These are phyloP conservation scores for Drosophila ustulata DNA, from an alignment of 2,888 invertebrate species.

Conservation along the genomic window DNA sequence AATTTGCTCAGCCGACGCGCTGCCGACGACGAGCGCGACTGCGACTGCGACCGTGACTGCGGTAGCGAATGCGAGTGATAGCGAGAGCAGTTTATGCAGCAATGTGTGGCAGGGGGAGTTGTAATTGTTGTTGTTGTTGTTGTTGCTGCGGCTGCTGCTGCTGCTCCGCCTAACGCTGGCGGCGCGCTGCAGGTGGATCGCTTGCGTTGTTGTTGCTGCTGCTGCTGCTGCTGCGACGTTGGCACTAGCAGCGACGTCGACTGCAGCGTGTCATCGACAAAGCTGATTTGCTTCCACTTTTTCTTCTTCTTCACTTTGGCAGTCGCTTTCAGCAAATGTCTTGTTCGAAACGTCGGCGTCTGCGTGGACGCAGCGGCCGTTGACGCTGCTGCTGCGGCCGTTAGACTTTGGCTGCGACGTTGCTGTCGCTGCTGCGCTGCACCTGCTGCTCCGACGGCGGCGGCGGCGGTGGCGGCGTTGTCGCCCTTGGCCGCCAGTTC, in stretches of 20 bases:
- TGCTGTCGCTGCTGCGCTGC: conserved; percentile 69
- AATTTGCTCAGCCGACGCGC: conserved; percentile 63
- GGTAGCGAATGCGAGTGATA: conserved; percentile 10
- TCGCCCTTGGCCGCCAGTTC: conserved; percentile 79
- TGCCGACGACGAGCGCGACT: conserved; percentile 29
- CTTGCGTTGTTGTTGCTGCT: conserved; percentile 52
- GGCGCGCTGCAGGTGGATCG: conserved; percentile 75
- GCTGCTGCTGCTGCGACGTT: conserved; percentile 31
- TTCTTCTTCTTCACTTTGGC: conserved; percentile 81
- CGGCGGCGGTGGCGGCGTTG: conserved; percentile 54
- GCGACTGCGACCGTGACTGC: conserved; percentile 11
- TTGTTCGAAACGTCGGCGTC: conserved; percentile 65
- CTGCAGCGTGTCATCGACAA: conserved; percentile 66
- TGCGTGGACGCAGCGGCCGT: conserved; percentile 50
- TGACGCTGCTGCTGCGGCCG: conserved; percentile 30
- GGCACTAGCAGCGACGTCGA: conserved; percentile 53
- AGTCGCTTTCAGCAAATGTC: conserved; percentile 77
- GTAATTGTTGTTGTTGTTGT: background rate
- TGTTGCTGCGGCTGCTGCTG: background rate
- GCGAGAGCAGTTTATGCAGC: conserved; percentile 11
- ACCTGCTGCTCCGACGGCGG: conserved; percentile 56
- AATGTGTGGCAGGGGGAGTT: conserved; percentile 1
- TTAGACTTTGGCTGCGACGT: conserved; percentile 67
- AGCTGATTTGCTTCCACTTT: conserved; percentile 80
- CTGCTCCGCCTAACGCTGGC: conserved; percentile 55